Evolutionary conservation across 2,888 invertebrate species (phyloP), one percentile per base, ranked within the genome.

Genomic region (Salpingus planirostris): DNA sequence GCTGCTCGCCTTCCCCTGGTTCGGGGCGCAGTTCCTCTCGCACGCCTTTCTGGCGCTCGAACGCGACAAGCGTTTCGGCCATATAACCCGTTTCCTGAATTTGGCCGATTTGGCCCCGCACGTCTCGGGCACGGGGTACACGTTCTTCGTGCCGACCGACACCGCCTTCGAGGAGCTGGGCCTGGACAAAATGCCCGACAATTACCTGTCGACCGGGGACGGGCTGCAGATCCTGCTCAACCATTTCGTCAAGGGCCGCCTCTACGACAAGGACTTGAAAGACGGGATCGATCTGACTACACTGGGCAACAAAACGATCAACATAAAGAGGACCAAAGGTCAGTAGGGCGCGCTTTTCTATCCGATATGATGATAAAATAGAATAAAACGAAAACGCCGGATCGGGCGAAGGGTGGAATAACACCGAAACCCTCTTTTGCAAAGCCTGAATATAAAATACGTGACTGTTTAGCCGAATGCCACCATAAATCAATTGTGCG

Each of bases 111-210:
- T 76, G 29, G 75, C 74, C 1, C 73, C 73, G 2, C 71, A 71
- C 44, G 69, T 76, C 26, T 71, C 74, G 13, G 75, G 74, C n/a
- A 70, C 74, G 11, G 75, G 74, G 37, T 77, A 77, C 56, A 80
- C 81, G 1, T 73, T 81, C 53, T 78, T 81, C 57, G 80, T 80
- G 27, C 81, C 80, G 4, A 74, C 70, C 4, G 78, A 81, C 57
- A 68, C 66, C 18, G 80, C 80, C 2, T 80, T 81, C 52, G 70
- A 72, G 43, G 66, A 69, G 41, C 55, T 75, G n/a, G 75, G 76
- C 7, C 65, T 73, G 38, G 71, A 70, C 47, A 62, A 66, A 41
- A 68, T 74, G 50, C 69, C 73, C 6, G 75, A 76, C 48, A 71
- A 73, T 55, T 63, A 65, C 40, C 49, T 74, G 54, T 71, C 71